Evolutionary conservation across 2,888 invertebrate species (phyloP).

Genomic region (Oxystoma pomonae): DNA sequence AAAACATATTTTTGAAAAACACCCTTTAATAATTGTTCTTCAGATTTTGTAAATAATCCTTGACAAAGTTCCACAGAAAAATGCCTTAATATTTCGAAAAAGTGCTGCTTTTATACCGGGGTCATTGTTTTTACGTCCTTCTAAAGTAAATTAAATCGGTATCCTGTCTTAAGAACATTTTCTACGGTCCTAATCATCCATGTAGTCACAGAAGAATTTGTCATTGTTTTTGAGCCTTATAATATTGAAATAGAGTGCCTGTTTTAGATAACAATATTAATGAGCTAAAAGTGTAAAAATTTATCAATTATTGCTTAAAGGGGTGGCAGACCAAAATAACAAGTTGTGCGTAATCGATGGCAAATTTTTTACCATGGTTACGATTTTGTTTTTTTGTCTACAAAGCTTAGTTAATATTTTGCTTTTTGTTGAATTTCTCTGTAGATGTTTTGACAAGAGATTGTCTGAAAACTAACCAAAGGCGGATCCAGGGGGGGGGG

Average conservation of each 20-base stretch:
- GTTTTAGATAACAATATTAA: no score
- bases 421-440: no score
- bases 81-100: not conserved
- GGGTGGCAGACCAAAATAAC: no score
- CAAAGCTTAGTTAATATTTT: no score
- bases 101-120: conserved; percentile 1
- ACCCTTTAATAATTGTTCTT: not conserved
- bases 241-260: not conserved
- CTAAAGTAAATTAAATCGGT: conserved; percentile 1
- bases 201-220: not conserved
- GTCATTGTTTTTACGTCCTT: conserved; percentile 24
- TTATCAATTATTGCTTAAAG: no score
- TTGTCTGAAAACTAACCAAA: no score
- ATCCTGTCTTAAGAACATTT: conserved; percentile 1
- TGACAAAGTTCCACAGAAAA: not conserved
- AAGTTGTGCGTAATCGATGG: no score
- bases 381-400: no score
- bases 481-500: no score
- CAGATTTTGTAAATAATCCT: not conserved
- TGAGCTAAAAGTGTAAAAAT: no score
- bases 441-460: no score
- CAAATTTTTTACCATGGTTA: no score
- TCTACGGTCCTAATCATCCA: not conserved
- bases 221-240: not conserved
- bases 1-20: not conserved